Evolutionary conservation across 2,888 invertebrate genomes (phyloP), one percentile per base, ranked within the genome.

Genomic region (Timandra comae): DNA sequence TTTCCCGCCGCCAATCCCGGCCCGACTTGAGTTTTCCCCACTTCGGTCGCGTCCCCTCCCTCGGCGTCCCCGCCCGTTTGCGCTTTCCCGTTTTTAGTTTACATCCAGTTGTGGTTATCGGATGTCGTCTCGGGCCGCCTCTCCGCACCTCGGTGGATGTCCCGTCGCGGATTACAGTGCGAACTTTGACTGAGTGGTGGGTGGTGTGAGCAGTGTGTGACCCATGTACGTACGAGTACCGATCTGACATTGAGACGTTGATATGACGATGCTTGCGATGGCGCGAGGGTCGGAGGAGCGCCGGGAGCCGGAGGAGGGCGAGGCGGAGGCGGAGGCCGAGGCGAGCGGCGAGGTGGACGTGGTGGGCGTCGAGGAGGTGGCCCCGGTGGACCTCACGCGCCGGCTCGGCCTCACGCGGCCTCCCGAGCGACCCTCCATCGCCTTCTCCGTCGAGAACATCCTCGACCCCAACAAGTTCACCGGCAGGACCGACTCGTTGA

Each of bases 401-500:
- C 77, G 88, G 22, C 74, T 89, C 33, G 87, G 88, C 28, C 81
- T 88, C 38, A 90, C 90, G 30, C 77, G 91, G 53, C 73, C 84
- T 1, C 78, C 81, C 0, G 84, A 91, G 88, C 49, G 88, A 30
- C 64, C 77, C 1, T 68, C 79, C 2, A 84, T 95, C 44, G 94
- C 95, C 9, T 96, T 96, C 77, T 95, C 95, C 3, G 96, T 96
- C 11, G 95, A 96, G 80, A 96, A 96, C 64, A 96, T 96, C 46
- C 79, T 96, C 49, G 95, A 96, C 74, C 96, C 96, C 2, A 95
- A 91, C 56, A 96, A 96, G 81, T 96, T 96, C 70, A 95, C 95
- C 12, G 95, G 95, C 16, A 78, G 89, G 55, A 81, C 86, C 5
- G 88, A 88, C 7, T 86, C 86, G 13, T 63, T 88, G 39, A 75